phyloP scores from a whole-genome alignment of 64 coral and sea anemone genomes.

The Stylophora pistillata region DNA sequence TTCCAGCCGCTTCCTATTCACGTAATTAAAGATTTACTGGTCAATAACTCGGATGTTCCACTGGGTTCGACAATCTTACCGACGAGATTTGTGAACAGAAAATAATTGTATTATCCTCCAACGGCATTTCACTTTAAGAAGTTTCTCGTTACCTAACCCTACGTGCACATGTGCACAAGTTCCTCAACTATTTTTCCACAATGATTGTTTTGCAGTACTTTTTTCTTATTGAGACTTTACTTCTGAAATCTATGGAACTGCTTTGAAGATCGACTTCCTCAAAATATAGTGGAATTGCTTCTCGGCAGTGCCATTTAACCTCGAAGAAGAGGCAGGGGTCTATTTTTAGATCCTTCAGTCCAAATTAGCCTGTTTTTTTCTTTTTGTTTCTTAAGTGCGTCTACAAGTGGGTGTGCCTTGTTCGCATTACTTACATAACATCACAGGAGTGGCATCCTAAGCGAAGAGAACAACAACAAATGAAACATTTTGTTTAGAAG shows the following conservation, averaged over 20 bases:
- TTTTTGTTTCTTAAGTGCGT: not conserved
- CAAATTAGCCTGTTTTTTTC: too few relatives aligned
- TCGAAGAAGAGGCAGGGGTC: too few relatives aligned
- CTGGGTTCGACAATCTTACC: not conserved
- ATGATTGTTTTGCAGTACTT: not conserved
- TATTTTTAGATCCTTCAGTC: not conserved
- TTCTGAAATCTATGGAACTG: not conserved
- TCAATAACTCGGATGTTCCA: not conserved
- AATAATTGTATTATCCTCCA: not conserved
- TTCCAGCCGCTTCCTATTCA: constrained; percentile 13
- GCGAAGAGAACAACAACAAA: not conserved
- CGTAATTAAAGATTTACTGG: not conserved
- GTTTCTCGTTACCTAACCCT: not conserved
- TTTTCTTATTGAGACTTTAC: not conserved
- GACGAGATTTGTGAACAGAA: not conserved
- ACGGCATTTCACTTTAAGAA: not conserved
- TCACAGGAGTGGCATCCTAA: not conserved
- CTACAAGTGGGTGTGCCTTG: not conserved
- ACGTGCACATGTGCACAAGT: not conserved
- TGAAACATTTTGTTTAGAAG: not conserved
- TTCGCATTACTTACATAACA: constrained; percentile 32
- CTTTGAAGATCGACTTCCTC: not conserved
- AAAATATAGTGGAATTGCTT: constrained; percentile 1
- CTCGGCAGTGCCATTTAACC: too few relatives aligned
- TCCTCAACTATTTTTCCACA: not conserved